phyloP scores from a whole-genome alignment of 2,888 invertebrate genomes.

The Ochropleura plecta region DNA sequence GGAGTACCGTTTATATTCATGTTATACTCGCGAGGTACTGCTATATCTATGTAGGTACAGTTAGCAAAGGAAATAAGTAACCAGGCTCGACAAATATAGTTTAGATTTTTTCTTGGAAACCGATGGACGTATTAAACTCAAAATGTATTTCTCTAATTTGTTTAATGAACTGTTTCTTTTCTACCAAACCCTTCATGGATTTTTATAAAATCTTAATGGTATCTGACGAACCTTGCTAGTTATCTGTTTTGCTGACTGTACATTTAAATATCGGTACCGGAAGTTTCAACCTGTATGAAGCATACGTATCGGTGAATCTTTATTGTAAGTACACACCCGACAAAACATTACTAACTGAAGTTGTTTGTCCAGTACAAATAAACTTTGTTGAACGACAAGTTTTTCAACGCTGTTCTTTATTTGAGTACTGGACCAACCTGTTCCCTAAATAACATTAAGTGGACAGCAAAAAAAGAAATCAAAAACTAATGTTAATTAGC shows the following conservation, averaged over 20 bases:
- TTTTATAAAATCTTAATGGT: too few species aligned
- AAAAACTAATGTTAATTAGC: slow-evolving; percentile 27
- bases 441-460: slow-evolving; percentile 49
- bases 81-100: too few species aligned
- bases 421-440: slow-evolving; percentile 51
- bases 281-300: slow-evolving; percentile 43
- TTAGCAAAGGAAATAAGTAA: not conserved
- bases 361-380: slow-evolving; percentile 73
- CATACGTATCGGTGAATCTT: slow-evolving; percentile 58
- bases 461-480: slow-evolving; percentile 30
- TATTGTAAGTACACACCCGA: slow-evolving; percentile 43
- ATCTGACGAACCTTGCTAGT: too few species aligned
- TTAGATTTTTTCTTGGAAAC: too few species aligned
- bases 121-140: too few species aligned
- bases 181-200: too few species aligned
- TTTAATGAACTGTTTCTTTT: too few species aligned
- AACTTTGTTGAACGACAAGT: slow-evolving; percentile 72
- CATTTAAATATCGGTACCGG: slow-evolving; percentile 31
- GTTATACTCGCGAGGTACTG: not conserved
- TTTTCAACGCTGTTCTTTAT: slow-evolving; percentile 69
- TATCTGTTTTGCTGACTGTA: too few species aligned
- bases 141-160: too few species aligned
- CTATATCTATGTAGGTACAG: not conserved
- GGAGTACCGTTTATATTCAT: slow-evolving; percentile 25
- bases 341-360: slow-evolving; percentile 65